phyloP scores from a whole-genome alignment of 2,797 vertebrate species.

The Galago senegalensis region DNA sequence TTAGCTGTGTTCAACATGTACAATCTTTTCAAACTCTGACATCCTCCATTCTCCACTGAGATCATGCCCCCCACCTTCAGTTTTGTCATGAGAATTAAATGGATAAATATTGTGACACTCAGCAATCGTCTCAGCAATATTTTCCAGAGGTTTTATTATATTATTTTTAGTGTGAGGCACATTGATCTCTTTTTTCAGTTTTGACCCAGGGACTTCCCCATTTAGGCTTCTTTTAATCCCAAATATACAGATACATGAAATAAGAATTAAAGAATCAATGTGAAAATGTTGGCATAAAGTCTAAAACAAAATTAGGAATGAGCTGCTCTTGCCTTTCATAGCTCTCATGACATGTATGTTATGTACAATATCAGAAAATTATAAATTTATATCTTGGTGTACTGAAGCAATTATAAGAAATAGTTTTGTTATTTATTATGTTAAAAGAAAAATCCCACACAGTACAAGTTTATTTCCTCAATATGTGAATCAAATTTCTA shows the following conservation, averaged over 20 bases:
- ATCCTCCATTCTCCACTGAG: background rate
- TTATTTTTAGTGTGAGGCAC: background rate
- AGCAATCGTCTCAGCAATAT: background rate
- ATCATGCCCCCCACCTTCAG: background rate
- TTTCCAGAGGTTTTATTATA: background rate
- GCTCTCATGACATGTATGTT: background rate
- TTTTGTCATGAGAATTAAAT: background rate
- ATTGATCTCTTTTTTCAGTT: background rate
- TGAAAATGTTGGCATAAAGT: background rate
- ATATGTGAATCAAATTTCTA: background rate
- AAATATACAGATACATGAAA: slow-evolving; percentile 21
- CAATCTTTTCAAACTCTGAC: background rate
- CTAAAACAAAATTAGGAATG: background rate
- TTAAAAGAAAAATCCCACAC: background rate
- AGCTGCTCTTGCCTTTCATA: background rate
- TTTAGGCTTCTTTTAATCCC: background rate
- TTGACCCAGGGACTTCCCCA: background rate
- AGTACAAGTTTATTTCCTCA: background rate
- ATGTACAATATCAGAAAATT: background rate
- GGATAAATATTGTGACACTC: background rate
- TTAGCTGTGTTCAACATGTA: background rate
- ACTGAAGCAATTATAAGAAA: background rate
- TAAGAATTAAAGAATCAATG: background rate
- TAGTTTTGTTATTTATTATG: background rate
- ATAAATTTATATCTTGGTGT: background rate